Evolutionary conservation across 2,113 vertebrate species (phyloP).

Genomic region (Pteropus alecto): DNA sequence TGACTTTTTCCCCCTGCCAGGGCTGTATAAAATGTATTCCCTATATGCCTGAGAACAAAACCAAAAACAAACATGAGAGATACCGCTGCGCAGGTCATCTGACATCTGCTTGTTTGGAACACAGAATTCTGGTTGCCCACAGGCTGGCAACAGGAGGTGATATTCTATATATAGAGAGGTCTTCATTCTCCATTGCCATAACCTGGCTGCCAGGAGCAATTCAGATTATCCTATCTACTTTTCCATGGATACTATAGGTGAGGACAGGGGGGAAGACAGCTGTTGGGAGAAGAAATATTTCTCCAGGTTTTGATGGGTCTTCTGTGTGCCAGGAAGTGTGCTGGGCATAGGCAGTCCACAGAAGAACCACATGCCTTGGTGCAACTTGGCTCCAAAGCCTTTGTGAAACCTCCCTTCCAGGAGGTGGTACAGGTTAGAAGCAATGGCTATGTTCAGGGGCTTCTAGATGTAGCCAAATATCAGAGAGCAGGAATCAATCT

Average conservation of each 20-base stretch:
- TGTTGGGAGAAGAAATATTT: background rate
- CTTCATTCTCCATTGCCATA: background rate
- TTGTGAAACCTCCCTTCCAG: background rate
- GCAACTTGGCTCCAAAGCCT: background rate
- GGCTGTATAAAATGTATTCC: background rate
- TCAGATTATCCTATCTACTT: background rate
- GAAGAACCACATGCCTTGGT: rapidly evolving
- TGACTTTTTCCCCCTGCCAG: background rate
- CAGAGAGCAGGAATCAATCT: background rate
- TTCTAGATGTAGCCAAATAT: background rate
- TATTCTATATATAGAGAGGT: background rate
- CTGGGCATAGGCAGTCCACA: background rate
- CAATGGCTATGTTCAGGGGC: background rate
- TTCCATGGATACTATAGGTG: background rate
- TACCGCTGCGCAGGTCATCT: background rate
- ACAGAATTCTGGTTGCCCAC: background rate
- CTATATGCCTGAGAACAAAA: background rate
- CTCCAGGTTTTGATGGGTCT: background rate
- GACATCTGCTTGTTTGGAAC: background rate
- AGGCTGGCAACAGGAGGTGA: background rate
- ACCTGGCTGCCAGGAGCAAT: background rate
- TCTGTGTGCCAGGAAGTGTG: background rate
- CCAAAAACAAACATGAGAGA: background rate
- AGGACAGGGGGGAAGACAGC: background rate
- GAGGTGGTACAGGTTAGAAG: background rate